Evolutionary conservation across 2,888 invertebrate species (phyloP).

Genomic region (Pseudanteris insignis): DNA sequence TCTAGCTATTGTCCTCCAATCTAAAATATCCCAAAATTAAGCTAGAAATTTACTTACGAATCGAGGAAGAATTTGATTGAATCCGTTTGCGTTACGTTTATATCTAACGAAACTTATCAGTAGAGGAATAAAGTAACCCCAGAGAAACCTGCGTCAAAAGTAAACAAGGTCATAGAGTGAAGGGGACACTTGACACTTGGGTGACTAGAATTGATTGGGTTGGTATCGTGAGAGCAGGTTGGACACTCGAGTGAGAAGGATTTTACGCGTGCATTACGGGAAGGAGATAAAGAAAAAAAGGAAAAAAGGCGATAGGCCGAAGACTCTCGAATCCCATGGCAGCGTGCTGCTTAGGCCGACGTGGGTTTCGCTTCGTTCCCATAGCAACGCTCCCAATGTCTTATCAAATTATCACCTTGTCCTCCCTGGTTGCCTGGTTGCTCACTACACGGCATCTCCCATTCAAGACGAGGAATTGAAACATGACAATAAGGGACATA

Average conservation of each 20-base stretch:
- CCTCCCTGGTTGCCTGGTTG: slow-evolving; percentile 48
- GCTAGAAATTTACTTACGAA: too few species aligned
- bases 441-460: slow-evolving; percentile 43
- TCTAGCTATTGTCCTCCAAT: too few species aligned
- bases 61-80: too few species aligned
- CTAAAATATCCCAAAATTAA: too few species aligned
- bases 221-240: slow-evolving; percentile 30
- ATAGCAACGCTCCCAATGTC: slow-evolving; percentile 65
- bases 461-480: slow-evolving; percentile 35
- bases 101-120: too few species aligned
- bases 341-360: slow-evolving; percentile 46
- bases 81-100: too few species aligned
- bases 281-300: too few species aligned
- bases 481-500: slow-evolving; percentile 54
- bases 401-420: slow-evolving; percentile 67
- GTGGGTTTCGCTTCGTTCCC: slow-evolving; percentile 63
- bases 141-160: slow-evolving; percentile 28
- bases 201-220: slow-evolving; percentile 51
- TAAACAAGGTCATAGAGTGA: slow-evolving; percentile 31
- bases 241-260: slow-evolving; percentile 44
- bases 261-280: slow-evolving; percentile 30
- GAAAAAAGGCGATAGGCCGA: slow-evolving; percentile 45
- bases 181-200: slow-evolving; percentile 60
- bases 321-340: slow-evolving; percentile 23
- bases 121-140: neutral